Conservation (phyloP, 2,113 vertebrate species). For the Apistogramma diplotaenia region DNA sequence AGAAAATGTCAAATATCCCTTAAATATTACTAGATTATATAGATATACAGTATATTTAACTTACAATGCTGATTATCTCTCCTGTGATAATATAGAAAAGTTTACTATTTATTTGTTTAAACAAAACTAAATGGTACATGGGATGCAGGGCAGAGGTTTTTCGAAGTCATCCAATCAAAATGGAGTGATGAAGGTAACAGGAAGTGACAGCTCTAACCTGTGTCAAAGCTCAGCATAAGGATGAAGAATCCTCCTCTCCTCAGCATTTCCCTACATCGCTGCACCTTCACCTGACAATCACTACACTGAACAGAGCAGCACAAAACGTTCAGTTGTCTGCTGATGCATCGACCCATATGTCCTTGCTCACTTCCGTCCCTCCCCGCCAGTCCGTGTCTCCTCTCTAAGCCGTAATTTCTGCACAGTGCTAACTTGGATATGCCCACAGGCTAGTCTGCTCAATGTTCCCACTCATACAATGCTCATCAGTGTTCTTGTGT, state of each 20-base stretch:
- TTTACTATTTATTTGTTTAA: no score
- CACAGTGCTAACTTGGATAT: slow-evolving; percentile 18
- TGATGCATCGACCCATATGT: slow-evolving; percentile 40
- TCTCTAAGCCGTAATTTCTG: slow-evolving; percentile 30
- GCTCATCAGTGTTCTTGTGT: slow-evolving; percentile 46
- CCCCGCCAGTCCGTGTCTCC: slow-evolving; percentile 11
- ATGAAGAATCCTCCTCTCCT: not conserved
- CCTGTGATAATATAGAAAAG: no score
- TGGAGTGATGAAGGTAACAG: not conserved
- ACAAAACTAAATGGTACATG: no score
- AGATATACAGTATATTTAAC: no score
- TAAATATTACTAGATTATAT: not conserved
- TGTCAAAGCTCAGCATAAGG: not conserved
- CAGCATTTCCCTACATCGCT: slow-evolving; percentile 1
- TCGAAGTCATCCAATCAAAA: no score
- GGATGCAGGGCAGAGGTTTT: no score
- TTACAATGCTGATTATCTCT: no score
- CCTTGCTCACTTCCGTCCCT: slow-evolving; percentile 37
- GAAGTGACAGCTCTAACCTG: not conserved
- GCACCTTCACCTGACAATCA: slow-evolving; percentile 26
- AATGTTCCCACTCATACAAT: slow-evolving; percentile 38
- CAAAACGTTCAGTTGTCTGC: slow-evolving; percentile 8
- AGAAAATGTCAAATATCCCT: not conserved
- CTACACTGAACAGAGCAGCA: slow-evolving; percentile 1
- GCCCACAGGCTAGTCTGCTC: slow-evolving; percentile 44